Evolutionary conservation across 2,113 vertebrate species (phyloP), one percentile per base, ranked within the genome.

Genomic region (Bubalus kerabau): DNA sequence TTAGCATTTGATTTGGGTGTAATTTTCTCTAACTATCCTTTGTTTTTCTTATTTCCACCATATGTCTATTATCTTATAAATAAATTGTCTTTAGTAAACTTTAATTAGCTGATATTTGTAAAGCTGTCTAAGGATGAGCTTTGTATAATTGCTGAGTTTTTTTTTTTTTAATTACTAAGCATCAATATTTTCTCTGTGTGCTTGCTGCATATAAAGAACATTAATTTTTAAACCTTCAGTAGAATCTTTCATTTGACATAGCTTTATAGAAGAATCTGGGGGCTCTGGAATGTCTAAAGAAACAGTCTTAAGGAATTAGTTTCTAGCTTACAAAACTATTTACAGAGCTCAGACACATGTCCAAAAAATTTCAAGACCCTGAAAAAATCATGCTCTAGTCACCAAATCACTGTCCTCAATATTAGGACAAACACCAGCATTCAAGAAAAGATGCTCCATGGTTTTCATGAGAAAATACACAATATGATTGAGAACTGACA

Each of bases 61-160:
- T 95, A 90, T 92, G 52, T 52, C 90, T 90, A 83, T 78, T 92
- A 87, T 56, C 3, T 88, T 96, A 78, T 87, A 88, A 94, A 91
- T 95, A 60, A 96, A 94, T 88, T 48, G 10, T 91, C 52, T 92
- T 98, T 82, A 80, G 52, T 74, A 96, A 96, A 94, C 95, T 97
- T 82, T 91, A 96, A 96, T 93, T 91, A 96, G 54, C 40, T 95
- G 48, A 19, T 94, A 95, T 97, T 97, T 96, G 17, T 97, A 96
- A 97, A 97, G 21, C 87, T 94, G 19, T 78, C 48, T 95, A 87
- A 94, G 85, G 67, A 95, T 19, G 17, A 60, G 40, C 40, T 95
- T 94, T 88, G n/a, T 64, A 74, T 93, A 97, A 90, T 48, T 90
- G 52, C 81, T 91, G 88, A 54, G 40, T 4, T 50, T 10, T 92